phyloP scores from a whole-genome alignment of 2,888 invertebrate species.

The Drosophila siamana region DNA sequence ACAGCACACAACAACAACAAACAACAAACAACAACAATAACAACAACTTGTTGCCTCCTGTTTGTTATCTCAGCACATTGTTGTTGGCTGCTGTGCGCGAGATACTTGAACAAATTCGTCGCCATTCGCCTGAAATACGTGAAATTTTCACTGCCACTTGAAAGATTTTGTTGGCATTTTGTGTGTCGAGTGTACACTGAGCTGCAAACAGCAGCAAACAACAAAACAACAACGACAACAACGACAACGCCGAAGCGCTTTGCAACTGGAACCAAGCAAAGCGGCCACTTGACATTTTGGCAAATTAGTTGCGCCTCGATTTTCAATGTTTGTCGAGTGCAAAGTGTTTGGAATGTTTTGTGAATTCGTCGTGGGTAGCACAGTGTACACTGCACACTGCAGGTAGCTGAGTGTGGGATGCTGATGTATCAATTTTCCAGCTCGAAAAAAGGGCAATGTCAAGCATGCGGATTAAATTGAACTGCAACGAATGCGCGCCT shows the following conservation, averaged over 20 bases:
- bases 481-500: conserved; percentile 18
- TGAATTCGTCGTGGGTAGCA: conserved; percentile 26
- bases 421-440: conserved; percentile 51
- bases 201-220: conserved; percentile 36
- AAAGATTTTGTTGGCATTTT: conserved; percentile 53
- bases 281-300: conserved; percentile 73
- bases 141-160: conserved; percentile 74
- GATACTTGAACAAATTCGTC: conserved; percentile 60
- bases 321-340: conserved; percentile 50
- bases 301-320: conserved; percentile 76
- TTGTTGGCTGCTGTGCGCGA: conserved; percentile 26
- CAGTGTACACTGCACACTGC: conserved; percentile 13
- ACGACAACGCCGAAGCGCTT: conserved; percentile 37
- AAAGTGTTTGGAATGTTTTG: conserved; percentile 7
- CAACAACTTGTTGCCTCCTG: conserved; percentile 36
- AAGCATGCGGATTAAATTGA: conserved; percentile 25
- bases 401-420: conserved; percentile 25
- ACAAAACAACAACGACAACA: conserved; percentile 6
- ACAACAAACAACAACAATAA: conserved; percentile 17
- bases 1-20: no score
- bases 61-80: conserved; percentile 18
- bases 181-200: conserved; percentile 54
- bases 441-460: conserved; percentile 33
- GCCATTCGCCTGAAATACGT: conserved; percentile 59
- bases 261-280: conserved; percentile 59